Base-by-base conservation (phyloP, 2,113 vertebrate genomes). In the Dasyurus viverrinus region DNA sequence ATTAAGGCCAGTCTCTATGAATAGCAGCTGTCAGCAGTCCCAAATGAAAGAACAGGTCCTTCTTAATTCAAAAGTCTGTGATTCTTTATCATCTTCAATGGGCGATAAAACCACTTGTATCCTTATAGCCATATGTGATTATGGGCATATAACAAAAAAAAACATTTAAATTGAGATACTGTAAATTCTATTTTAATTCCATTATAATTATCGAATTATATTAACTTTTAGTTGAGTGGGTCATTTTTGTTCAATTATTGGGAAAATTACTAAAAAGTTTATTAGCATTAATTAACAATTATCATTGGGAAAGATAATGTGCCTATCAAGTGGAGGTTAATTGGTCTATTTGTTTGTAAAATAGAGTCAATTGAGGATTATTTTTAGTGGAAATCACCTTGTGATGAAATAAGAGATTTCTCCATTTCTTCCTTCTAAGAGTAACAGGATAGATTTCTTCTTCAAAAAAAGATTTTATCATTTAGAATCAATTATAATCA, bases 1-100 rank as follows among this genome's bases (percentile, higher is more conserved):
- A 84, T 42, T n/a, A 84, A 84, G n/a, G 68, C 68, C 68, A 84
- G 68, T 84, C 68, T 84, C 68, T 84, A 84, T 84, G 68, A 84
- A 84, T 84, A 84, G n/a, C 68, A 84, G 68, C 68, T 84, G 68
- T 42, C 68, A 42, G 19, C 68, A 42, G 68, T 42, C 68, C 36
- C n/a, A 42, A 84, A 84, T 84, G n/a, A 84, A 84, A 84, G 68
- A 84, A 84, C 68, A 84, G n/a, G 68, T 84, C 68, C 19, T 42
- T 42, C 16, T 84, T 42, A 42, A 23, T n/a, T 84, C 16, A 23
- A 42, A 22, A 84, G 42, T 42, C 68, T 84, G 68, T 84, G n/a
- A 42, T 42, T 84, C 68, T 84, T 42, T 84, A 84, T 84, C 42
- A 84, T 84, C 68, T 84, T 84, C n/a, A 84, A 84, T 42, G 19